Evolutionary conservation across 2,797 vertebrate species (phyloP), one percentile per base, ranked within the genome.

Genomic region (Heterohyrax brucei): DNA sequence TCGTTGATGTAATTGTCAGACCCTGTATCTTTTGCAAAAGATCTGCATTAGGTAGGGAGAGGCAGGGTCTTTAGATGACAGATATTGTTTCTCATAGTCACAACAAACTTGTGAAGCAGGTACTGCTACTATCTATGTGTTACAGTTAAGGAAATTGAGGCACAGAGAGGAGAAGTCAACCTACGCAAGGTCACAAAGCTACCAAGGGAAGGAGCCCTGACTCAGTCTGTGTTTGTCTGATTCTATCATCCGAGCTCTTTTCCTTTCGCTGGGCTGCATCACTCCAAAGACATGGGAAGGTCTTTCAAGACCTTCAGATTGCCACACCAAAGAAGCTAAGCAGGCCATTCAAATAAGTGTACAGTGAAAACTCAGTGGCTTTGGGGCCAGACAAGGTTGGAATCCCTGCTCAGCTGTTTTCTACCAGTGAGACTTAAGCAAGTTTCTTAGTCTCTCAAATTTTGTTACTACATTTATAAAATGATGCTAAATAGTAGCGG

Each of bases 241-340:
- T 68, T 21, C 70, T 75, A 12, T 24, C 9, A 9, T 39, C n/a
- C 28, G 19, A 48, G 19, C 30, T 70, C 59, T 89, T 89, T 46
- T 85, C 13, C 78, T 75, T 66, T 21, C 10, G 16, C 22, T 3
- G 12, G 13, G 10, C 61, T 46, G 44, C 28, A 28, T 28, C 28
- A 39, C 19, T 24, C 48, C 28, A 75, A 81, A 77, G 87, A 73
- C 16, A 46, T 50, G 28, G 84, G 77, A 28, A 26, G 18, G 44
- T n/a, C 73, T 46, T 46, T 30, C 76, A 85, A 77, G 79, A 73
- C 66, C 87, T 96, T 64, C 33, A 61, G 82, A 53, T 90, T 50
- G 26, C 14, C 56, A 30, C 16, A 26, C 33, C 46, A 22, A 22
- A 87, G 53, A 9, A 8, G 10, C 78, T 28, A 61, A 53, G 50